A percentile compares a stretch with the other conserved stretches of the same genome.
phyloP scores from a whole-genome alignment of 2,113 vertebrate species.

The Marcusenius ussheri region DNA sequence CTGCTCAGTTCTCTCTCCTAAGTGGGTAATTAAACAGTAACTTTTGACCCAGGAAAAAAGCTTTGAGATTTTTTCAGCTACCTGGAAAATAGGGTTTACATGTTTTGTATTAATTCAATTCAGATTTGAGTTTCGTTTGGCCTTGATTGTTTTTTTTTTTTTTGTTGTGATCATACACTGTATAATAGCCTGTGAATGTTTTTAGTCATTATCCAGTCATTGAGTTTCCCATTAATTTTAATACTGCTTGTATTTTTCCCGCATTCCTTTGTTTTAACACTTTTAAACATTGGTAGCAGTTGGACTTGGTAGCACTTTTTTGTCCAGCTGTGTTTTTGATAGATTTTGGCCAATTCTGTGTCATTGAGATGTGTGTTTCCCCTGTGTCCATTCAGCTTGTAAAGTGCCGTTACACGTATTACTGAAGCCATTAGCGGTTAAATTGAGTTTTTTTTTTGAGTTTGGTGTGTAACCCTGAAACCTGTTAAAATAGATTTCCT shows the following conservation, averaged over 20 bases:
- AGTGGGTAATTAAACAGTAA: slow-evolving; percentile 2
- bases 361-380: neutral
- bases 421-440: neutral
- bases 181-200: neutral
- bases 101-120: slow-evolving; percentile 10
- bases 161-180: neutral
- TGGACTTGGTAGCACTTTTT: neutral
- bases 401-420: neutral
- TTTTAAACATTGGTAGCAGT: neutral
- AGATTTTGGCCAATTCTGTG: neutral
- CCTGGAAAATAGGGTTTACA: neutral
- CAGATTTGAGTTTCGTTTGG: neutral
- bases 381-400: neutral
- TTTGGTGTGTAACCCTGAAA: neutral
- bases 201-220: slow-evolving; percentile 4
- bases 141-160: neutral
- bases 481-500: neutral
- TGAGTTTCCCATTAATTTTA: neutral
- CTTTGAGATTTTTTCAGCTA: neutral
- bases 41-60: neutral
- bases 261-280: neutral
- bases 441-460: neutral
- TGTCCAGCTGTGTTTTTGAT: neutral
- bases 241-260: neutral
- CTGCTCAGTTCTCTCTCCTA: neutral